Percentiles rank a stretch among this genome's conserved stretches.
Evolutionary conservation across 2,113 vertebrate species (phyloP).

Genomic region (Phaetusa simplex): DNA sequence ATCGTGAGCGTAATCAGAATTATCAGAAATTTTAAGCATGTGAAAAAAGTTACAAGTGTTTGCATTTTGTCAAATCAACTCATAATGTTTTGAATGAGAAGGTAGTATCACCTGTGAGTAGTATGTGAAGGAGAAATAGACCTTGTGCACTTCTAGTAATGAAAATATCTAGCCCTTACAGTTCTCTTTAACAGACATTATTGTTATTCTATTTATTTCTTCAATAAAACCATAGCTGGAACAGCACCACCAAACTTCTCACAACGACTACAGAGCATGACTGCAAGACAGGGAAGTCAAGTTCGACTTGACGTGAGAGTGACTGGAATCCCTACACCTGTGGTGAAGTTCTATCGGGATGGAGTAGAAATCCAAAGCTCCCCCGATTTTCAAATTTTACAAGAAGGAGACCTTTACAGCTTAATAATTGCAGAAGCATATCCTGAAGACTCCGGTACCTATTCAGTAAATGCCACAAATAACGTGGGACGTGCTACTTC

Average conservation of each 20-base stretch:
- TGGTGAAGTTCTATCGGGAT: conserved; percentile 97
- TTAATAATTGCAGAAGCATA: conserved; percentile 94
- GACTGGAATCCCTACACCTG: conserved; percentile 95
- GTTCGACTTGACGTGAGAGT: conserved; percentile 91
- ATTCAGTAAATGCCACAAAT: conserved; percentile 95
- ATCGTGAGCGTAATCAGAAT: not conserved
- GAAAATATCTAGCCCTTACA: not conserved
- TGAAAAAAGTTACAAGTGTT: not conserved
- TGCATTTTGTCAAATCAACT: not conserved
- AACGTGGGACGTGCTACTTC: conserved; percentile 95
- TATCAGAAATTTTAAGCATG: not conserved
- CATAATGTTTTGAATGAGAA: not conserved
- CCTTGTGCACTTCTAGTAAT: not conserved
- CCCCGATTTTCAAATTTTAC: conserved; percentile 92
- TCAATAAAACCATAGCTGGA: conserved; percentile 77
- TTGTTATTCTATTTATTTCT: not conserved
- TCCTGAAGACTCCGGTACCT: conserved; percentile 95
- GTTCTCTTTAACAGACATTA: not conserved
- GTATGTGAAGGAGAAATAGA: not conserved
- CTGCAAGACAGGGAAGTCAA: conserved; percentile 94
- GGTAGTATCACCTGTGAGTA: not conserved
- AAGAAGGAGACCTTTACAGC: conserved; percentile 94
- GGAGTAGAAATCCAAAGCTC: conserved; percentile 99
- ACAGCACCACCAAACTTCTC: conserved; percentile 92
- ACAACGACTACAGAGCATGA: conserved; percentile 94